Evolutionary conservation across 2,888 invertebrate species (phyloP), one percentile per base, ranked within the genome.

Genomic region (Monochamus alternatus): DNA sequence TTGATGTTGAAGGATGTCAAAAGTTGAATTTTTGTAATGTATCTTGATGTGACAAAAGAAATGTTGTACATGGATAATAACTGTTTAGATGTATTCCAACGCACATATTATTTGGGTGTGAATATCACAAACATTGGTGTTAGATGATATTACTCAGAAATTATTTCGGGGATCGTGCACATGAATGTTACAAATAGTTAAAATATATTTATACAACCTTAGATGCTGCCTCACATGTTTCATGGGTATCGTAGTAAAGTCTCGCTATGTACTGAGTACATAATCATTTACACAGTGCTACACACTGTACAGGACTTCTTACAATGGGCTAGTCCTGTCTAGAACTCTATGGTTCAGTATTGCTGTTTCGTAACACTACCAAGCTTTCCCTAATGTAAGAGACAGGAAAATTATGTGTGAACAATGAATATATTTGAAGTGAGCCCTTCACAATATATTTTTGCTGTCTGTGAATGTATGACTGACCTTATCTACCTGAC

Each of bases 401-500:
- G 14, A 55, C 10, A 7, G n/a, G n/a, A 55, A 22, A 22, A n/a
- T 52, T 52, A 52, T 55, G 10, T 7, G 22, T 55, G 55, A 55
- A 55, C 10, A 55, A n/a, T 55, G n/a, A 55, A 55, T 31, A n/a
- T 60, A 44, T 31, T 47, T 47, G 31, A 32, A 12, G 4, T 47
- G 14, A 68, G 22, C 22, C 43, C 68, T 58, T 38, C 38, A 58
- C 14, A 22, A 58, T 68, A 43, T 59, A 58, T 68, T 59, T 68
- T 68, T 59, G 43, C 59, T 38, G 44, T 68, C 55, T 67, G n/a
- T 58, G 58, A 67, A 68, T 58, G 38, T 59, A 3, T 9, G 68
- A 60, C 60, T 69, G 69, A 69, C 60, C n/a, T 47, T 47, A 47
- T 47, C 47, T 52, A 68, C 68, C 58, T 44, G 60, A 69, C 60